These are phyloP conservation scores for Rhamphomyia laevipes DNA, from an alignment of 2,888 invertebrate genomes.

Conservation along the genomic window DNA sequence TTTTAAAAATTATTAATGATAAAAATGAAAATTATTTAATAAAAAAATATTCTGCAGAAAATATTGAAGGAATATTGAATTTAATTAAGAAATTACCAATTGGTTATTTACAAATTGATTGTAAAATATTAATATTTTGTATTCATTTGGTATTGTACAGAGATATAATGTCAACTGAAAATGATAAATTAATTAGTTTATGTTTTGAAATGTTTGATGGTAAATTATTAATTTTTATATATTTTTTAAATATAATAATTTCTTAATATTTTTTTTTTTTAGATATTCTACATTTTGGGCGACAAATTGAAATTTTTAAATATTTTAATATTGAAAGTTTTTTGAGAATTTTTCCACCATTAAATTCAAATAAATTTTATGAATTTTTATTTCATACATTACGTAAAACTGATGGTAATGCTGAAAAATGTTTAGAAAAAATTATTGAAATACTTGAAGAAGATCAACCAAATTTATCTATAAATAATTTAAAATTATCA, in stretches of 20 bases:
- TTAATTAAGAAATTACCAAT: slow-evolving; percentile 24
- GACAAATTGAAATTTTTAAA: slow-evolving; percentile 24
- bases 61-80: slow-evolving; percentile 16
- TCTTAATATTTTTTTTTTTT: background rate
- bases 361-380: slow-evolving; percentile 23
- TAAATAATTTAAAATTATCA: slow-evolving; percentile 22
- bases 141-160: slow-evolving; percentile 24
- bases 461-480: slow-evolving; percentile 13
- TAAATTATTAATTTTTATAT: slow-evolving; percentile 5
- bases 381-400: slow-evolving; percentile 23
- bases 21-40: slow-evolving; percentile 9
- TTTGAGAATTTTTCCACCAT: slow-evolving; percentile 22
- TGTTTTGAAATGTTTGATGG: slow-evolving; percentile 20
- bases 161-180: slow-evolving; percentile 21
- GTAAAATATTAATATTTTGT: slow-evolving; percentile 25
- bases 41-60: slow-evolving; percentile 17
- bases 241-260: too few relatives aligned
- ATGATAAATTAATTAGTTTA: slow-evolving; percentile 14
- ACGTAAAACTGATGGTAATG: slow-evolving; percentile 20
- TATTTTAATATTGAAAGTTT: slow-evolving; percentile 23
- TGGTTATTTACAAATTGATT: slow-evolving; percentile 19
- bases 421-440: slow-evolving; percentile 21
- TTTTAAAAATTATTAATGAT: slow-evolving; percentile 6
- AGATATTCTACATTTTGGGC: slow-evolving; percentile 32
- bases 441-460: slow-evolving; percentile 16